Evolutionary conservation across 2,888 invertebrate genomes (phyloP).

Genomic region (Epinotia brunnichana): DNA sequence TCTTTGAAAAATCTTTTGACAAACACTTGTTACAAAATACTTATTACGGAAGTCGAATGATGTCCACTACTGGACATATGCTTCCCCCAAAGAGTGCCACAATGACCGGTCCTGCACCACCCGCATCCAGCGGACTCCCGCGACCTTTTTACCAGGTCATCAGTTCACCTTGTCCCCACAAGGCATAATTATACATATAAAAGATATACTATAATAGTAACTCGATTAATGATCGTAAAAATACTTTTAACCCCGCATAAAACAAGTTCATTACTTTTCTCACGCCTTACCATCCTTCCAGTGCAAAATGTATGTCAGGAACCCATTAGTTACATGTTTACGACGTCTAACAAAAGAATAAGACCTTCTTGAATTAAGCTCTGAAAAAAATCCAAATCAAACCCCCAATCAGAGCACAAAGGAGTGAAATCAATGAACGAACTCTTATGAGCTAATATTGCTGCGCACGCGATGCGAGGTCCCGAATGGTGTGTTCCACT

Average conservation of each 20-base stretch:
- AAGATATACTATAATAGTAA: too few relatives aligned
- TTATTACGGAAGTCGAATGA: too few relatives aligned
- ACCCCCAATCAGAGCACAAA: slow-evolving; percentile 60
- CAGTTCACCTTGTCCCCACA: too few relatives aligned
- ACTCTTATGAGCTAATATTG: slow-evolving; percentile 68
- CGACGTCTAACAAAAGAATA: background rate
- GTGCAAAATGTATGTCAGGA: background rate
- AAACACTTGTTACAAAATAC: too few relatives aligned
- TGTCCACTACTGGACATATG: too few relatives aligned
- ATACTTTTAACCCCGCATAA: background rate
- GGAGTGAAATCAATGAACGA: slow-evolving; percentile 62
- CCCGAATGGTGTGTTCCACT: slow-evolving; percentile 42
- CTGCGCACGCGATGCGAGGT: slow-evolving; percentile 62
- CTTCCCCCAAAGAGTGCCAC: too few relatives aligned
- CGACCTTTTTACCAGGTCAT: too few relatives aligned
- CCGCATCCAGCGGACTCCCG: too few relatives aligned
- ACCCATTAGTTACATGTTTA: slow-evolving; percentile 1
- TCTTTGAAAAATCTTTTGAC: too few relatives aligned
- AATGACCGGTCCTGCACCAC: too few relatives aligned
- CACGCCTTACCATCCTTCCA: slow-evolving; percentile 24
- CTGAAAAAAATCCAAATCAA: slow-evolving; percentile 42
- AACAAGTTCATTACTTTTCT: slow-evolving; percentile 22
- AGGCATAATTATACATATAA: too few relatives aligned
- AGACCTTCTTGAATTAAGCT: background rate
- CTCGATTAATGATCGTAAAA: background rate